Evolutionary conservation across 2,113 vertebrate species (phyloP).

Genomic region (Nerophis ophidion): DNA sequence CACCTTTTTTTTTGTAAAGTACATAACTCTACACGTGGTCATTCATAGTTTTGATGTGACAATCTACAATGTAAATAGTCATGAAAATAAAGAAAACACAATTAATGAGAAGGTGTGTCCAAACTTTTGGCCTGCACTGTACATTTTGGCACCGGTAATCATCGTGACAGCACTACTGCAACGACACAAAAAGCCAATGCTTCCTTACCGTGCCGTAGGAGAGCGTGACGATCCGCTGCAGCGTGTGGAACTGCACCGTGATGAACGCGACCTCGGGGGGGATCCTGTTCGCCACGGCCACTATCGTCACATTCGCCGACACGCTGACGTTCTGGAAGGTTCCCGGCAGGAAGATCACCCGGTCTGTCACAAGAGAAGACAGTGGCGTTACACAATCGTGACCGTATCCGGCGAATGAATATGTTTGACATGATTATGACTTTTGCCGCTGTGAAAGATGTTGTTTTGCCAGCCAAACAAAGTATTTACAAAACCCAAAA

Average conservation of each 20-base stretch:
- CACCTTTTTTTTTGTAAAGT: too few relatives aligned
- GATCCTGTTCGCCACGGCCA: constrained; percentile 77
- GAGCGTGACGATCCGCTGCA: constrained; percentile 76
- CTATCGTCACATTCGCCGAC: constrained; percentile 71
- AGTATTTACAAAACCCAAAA: not conserved
- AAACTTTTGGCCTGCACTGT: too few relatives aligned
- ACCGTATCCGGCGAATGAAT: too few relatives aligned
- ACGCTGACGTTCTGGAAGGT: constrained; percentile 81
- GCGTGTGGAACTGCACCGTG: constrained; percentile 86
- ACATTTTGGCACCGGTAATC: too few relatives aligned
- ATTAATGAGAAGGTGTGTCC: too few relatives aligned
- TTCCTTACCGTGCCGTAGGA: constrained; percentile 80
- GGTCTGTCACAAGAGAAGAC: constrained; percentile 61
- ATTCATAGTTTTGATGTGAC: too few relatives aligned
- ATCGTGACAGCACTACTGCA: too few relatives aligned
- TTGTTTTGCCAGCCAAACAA: too few relatives aligned
- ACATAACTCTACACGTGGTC: too few relatives aligned
- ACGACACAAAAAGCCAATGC: not conserved
- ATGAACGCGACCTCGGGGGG: constrained; percentile 75
- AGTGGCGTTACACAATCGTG: not conserved
- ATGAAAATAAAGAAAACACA: too few relatives aligned
- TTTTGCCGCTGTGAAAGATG: not conserved
- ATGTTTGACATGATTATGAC: not conserved
- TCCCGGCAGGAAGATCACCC: constrained; percentile 81
- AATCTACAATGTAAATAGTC: too few relatives aligned